Evolutionary conservation across 1,140 invertebrate genomes (phyloP).

Genomic region (Chelonus insularis): DNA sequence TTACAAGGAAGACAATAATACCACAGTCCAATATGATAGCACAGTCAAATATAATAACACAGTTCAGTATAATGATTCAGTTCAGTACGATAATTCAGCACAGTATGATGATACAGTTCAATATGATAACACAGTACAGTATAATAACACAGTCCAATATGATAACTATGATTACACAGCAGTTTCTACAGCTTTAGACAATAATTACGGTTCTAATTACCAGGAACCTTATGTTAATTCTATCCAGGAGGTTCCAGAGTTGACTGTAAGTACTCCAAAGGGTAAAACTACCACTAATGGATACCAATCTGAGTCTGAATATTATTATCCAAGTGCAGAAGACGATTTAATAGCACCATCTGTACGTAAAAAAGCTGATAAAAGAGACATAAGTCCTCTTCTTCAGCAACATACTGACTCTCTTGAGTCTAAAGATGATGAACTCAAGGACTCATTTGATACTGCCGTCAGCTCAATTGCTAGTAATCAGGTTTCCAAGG

Average conservation of each 20-base stretch:
- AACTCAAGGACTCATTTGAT: slow-evolving; percentile 65
- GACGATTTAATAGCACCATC: slow-evolving; percentile 30
- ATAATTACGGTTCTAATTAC: not conserved
- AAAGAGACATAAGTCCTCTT: slow-evolving; percentile 50
- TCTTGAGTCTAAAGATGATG: slow-evolving; percentile 63
- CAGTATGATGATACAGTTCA: slow-evolving; percentile 26
- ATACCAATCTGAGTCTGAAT: slow-evolving; percentile 51
- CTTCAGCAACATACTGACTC: slow-evolving; percentile 62
- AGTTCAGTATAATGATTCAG: not conserved
- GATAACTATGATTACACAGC: not conserved
- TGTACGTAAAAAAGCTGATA: slow-evolving; percentile 40
- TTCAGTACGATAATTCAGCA: slow-evolving; percentile 7
- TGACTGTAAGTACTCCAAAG: slow-evolving; percentile 50
- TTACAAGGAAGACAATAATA: slow-evolving; percentile 22
- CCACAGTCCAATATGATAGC: slow-evolving; percentile 17
- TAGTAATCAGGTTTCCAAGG: slow-evolving; percentile 53
- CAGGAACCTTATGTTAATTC: slow-evolving; percentile 31
- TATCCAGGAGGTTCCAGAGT: slow-evolving; percentile 49
- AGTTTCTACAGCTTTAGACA: too few relatives aligned
- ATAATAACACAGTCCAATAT: not conserved
- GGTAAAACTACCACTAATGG: slow-evolving; percentile 50
- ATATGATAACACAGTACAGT: slow-evolving; percentile 6
- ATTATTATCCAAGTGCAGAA: slow-evolving; percentile 46
- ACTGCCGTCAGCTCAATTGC: slow-evolving; percentile 63
- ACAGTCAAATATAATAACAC: not conserved